Percentiles rank a stretch among this genome's conserved stretches.
Evolutionary conservation across 2,113 vertebrate genomes (phyloP).

Genomic region (Urocolius indicus): DNA sequence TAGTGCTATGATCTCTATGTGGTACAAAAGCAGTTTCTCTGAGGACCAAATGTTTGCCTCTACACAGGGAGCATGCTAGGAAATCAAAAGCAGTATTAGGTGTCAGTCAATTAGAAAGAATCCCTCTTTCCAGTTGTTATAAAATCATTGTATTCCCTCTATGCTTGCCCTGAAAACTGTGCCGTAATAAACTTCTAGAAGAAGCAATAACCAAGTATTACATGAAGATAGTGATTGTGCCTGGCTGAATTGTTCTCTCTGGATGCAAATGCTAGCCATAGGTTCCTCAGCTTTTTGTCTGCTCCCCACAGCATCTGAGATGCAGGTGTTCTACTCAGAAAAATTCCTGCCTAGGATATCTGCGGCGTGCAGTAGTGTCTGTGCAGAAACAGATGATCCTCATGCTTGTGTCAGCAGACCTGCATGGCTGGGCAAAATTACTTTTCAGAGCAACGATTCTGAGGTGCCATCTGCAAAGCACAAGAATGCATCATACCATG

Average conservation of each 20-base stretch:
- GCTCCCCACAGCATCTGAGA: background rate
- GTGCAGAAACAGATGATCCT: constrained; percentile 33
- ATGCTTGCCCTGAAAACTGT: background rate
- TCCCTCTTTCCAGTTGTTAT: background rate
- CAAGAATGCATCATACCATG: constrained; percentile 66
- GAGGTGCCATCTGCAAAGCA: constrained; percentile 61
- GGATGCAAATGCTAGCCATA: background rate
- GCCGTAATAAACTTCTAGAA: background rate
- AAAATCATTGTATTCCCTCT: background rate
- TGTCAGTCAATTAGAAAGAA: background rate
- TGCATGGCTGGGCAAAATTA: constrained; percentile 52
- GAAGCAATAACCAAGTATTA: background rate
- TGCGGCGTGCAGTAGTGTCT: constrained; percentile 25
- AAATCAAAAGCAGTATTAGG: background rate
- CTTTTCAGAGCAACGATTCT: constrained; percentile 46
- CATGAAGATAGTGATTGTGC: background rate
- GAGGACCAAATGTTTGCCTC: background rate
- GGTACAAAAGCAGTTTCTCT: background rate
- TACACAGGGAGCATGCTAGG: background rate
- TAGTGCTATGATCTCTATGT: fast-evolving
- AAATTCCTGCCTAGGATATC: constrained; percentile 49
- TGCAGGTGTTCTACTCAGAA: constrained; percentile 36
- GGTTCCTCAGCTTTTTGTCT: background rate
- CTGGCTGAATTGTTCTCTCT: background rate
- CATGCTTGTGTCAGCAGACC: constrained; percentile 50